Base-by-base conservation (phyloP, 2,797 vertebrate genomes). In the Lithobates sylvaticus region DNA sequence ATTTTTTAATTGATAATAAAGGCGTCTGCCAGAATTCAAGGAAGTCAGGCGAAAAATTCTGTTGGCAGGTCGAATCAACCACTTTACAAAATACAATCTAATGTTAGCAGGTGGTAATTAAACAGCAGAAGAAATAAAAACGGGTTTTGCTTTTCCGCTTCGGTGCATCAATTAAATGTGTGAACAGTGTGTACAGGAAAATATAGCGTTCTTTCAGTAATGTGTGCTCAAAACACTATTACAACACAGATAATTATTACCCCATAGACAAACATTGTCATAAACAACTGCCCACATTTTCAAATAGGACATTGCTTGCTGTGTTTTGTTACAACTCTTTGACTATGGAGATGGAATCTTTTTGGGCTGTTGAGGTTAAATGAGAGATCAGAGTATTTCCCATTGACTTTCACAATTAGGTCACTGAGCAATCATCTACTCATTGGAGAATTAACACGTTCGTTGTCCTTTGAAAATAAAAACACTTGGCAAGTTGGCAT, bases 21-120 rank as follows among this genome's bases (percentile, higher is more conserved):
- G 88, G 89, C 89, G 91, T 88, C 90, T 91, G 91, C 91, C 91
- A 90, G 90, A 92, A 89, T 86, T 88, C 86, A 88, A 91, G 86
- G 86, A 92, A 91, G 90, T 91, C 86, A 89, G 90, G 90, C 89
- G 61, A 90, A 91, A 92, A 90, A 92, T 90, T 90, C 88, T 90
- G 89, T 91, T 93, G 92, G 91, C 92, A 92, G 91, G 91, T 91
- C 90, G 85, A 90, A 82, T 87, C 87, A 89, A 88, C 80, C 90
- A 91, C 89, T 91, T 92, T 89, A 91, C 89, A 90, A 91, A 92
- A 92, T 88, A 88, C 90, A 92, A 91, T 91, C 90, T 91, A 89
- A 86, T 90, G 89, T 89, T 90, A 91, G 90, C 91, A 93, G 92
- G 92, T 92, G 92, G 92, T 90, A 93, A 92, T 92, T 92, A 93